A percentile compares a stretch with the other conserved stretches of the same genome.
Evolutionary conservation across 2,797 vertebrate species (phyloP).

Genomic region (Apodemus agrarius): DNA sequence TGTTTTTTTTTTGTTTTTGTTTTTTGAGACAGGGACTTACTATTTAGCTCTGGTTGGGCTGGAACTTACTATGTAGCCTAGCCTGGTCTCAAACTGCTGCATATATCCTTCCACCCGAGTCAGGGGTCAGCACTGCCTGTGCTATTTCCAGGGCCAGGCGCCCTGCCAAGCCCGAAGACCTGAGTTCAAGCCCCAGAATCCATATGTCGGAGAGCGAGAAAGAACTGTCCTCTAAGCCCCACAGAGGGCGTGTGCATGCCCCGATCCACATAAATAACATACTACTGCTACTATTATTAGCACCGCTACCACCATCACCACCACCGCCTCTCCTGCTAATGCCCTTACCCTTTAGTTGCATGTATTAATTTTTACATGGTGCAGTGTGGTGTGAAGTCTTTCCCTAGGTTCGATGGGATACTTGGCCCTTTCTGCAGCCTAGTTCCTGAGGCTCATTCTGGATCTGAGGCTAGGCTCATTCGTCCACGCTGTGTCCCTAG

Average conservation of each 20-base stretch:
- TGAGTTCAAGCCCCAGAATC: neutral
- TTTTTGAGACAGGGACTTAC: neutral
- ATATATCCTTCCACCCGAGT: neutral
- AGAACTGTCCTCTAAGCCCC: neutral
- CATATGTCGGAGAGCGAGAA: neutral
- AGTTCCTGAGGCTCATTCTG: neutral
- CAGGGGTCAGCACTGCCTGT: neutral
- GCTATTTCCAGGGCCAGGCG: neutral
- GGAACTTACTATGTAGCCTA: neutral
- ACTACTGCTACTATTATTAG: too few species aligned
- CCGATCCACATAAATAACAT: neutral
- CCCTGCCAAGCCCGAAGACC: neutral
- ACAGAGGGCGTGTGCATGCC: neutral
- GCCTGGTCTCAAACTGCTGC: neutral
- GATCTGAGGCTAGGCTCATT: neutral
- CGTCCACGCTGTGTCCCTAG: neutral
- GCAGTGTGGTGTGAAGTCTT: neutral
- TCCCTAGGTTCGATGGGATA: neutral
- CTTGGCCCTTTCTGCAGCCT: neutral
- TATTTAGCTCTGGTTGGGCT: neutral
- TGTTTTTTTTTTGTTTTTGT: too few species aligned
- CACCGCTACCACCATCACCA: too few species aligned
- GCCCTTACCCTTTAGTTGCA: neutral
- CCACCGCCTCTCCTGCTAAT: neutral
- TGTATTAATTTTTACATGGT: neutral